Evolutionary conservation across 1,140 invertebrate genomes (phyloP), one percentile per base, ranked within the genome.

Genomic region (Euschistus heros): DNA sequence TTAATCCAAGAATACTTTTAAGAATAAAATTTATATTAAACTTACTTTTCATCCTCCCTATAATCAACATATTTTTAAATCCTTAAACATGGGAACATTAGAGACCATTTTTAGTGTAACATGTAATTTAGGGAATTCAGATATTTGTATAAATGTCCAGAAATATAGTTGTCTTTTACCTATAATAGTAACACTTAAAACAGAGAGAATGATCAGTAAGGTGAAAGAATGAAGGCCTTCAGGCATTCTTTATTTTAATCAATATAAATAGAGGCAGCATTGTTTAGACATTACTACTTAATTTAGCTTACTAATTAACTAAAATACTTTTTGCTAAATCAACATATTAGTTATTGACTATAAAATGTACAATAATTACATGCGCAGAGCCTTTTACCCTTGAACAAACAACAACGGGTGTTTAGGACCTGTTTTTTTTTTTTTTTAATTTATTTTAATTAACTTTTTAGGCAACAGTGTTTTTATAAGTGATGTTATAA

Each of bases 341-440:
- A 61, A 61, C 33, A 18, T 61, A 42, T 61, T 20, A 33, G n/a
- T 42, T 61, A 61, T 27, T 61, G 30, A 44, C 30, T 61, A 61
- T n/a, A 42, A 42, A 64, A 64, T 67, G 27, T 71, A 72, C 70
- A 70, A 72, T 72, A 72, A 71, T 72, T 72, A 72, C 70, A 71
- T 68, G 67, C 69, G 69, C 66, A 70, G 67, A 70, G 61, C 69
- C 65, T 26, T 61, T 46, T 63, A 46, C 62, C 66, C 66, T 44
- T 46, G 62, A 67, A 67, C 66, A 67, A 67, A 37, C 62, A 67
- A 67, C 66, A 67, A 64, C 60, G 66, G 66, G 66, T 47, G 22
- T 42, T 64, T 62, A 44, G 30, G 66, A 47, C 62, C 66, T 67
- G 60, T 22, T 67, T 46, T 37, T 66, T 46, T 62, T n/a, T 30